Evolutionary conservation across 1,140 invertebrate genomes (phyloP).

Genomic region (Drosophila gunungcola): DNA sequence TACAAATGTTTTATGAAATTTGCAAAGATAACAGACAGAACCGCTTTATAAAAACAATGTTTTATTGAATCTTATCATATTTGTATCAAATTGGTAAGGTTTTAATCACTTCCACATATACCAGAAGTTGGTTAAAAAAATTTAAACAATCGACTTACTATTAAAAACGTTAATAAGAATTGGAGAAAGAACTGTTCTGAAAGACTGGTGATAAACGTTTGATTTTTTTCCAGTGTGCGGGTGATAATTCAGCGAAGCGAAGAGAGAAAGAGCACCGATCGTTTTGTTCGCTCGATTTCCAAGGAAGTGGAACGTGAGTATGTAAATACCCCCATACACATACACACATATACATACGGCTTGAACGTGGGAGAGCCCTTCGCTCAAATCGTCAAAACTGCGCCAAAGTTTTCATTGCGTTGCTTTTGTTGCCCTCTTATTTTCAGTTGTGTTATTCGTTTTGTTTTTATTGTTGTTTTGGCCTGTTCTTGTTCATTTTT

Average conservation of each 20-base stretch:
- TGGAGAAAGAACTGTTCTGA: too few relatives aligned
- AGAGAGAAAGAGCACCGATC: constrained; percentile 25
- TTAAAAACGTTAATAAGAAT: too few relatives aligned
- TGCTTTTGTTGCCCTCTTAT: constrained; percentile 19
- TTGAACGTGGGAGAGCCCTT: constrained; percentile 78
- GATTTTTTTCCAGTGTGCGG: background rate
- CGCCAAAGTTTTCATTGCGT: constrained; percentile 47
- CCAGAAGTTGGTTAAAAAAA: too few relatives aligned
- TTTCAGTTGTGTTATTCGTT: constrained; percentile 32
- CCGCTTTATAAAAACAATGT: too few relatives aligned
- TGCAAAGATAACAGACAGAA: too few relatives aligned
- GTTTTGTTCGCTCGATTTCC: constrained; percentile 26
- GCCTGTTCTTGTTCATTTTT: constrained; percentile 19
- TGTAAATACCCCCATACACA: constrained; percentile 10
- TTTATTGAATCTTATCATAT: too few relatives aligned
- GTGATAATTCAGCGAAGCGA: background rate
- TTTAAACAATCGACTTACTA: too few relatives aligned
- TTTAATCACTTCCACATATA: too few relatives aligned
- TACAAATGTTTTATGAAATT: too few relatives aligned
- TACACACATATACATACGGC: constrained; percentile 4
- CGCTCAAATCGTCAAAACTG: constrained; percentile 42
- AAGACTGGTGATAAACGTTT: too few relatives aligned
- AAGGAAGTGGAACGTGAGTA: constrained; percentile 66
- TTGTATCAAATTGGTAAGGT: too few relatives aligned
- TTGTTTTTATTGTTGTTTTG: constrained; percentile 31